phyloP scores from a whole-genome alignment of 2,888 invertebrate species.

The Tetragonisca angustula region DNA sequence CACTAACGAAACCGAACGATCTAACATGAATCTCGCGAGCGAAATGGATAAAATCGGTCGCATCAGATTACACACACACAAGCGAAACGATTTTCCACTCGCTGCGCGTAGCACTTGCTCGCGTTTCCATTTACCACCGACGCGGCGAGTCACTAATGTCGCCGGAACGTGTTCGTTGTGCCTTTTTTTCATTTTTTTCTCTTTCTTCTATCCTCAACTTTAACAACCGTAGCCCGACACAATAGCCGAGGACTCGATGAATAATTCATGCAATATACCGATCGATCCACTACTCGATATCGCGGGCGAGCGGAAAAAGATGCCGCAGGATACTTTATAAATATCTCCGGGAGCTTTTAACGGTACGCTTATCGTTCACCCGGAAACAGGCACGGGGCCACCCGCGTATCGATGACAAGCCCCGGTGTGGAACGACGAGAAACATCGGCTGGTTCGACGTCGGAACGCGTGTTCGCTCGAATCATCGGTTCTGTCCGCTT shows the following conservation, averaged over 20 bases:
- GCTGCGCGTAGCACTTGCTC: not conserved
- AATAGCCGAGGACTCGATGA: conserved; percentile 17
- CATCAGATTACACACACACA: not conserved
- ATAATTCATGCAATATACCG: conserved; percentile 48
- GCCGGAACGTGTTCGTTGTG: not conserved
- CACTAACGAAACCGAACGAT: too few relatives aligned
- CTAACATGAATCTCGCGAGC: not conserved
- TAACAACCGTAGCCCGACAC: conserved; percentile 25
- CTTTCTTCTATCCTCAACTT: conserved; percentile 8
- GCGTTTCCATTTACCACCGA: not conserved
- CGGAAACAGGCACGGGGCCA: conserved; percentile 28
- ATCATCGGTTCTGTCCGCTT: not conserved
- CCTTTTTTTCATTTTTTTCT: not conserved
- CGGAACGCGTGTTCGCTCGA: conserved; percentile 21
- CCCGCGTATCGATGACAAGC: conserved; percentile 32
- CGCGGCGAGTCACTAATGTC: not conserved
- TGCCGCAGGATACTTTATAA: conserved; percentile 52
- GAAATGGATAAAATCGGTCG: not conserved
- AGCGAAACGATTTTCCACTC: not conserved
- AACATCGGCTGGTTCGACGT: not conserved
- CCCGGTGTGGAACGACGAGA: too few relatives aligned
- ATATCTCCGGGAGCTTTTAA: conserved; percentile 49
- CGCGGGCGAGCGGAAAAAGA: conserved; percentile 37
- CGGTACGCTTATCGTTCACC: conserved; percentile 45
- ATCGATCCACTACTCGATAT: conserved; percentile 55